These are phyloP conservation scores for Burhinus bistriatus DNA, from an alignment of 2,113 vertebrate genomes.

Conservation along the genomic window DNA sequence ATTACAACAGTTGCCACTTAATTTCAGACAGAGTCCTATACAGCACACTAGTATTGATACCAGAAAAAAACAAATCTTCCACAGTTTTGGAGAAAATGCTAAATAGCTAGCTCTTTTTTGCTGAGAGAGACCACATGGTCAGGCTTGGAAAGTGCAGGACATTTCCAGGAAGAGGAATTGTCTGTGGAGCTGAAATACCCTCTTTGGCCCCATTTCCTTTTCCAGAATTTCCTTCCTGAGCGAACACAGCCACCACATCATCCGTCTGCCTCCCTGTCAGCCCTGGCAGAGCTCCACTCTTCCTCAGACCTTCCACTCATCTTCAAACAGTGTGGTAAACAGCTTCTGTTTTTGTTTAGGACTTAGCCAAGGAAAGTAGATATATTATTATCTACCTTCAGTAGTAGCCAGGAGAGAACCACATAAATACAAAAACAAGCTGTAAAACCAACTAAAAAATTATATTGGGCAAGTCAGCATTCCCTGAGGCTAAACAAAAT, in stretches of 20 bases:
- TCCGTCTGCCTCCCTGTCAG: constrained; percentile 70
- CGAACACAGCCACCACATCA: constrained; percentile 59
- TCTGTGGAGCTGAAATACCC: not conserved
- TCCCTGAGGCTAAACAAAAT: not conserved
- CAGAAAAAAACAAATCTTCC: not conserved
- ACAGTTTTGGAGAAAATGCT: not conserved
- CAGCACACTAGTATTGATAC: not conserved
- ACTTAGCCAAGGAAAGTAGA: constrained; percentile 32
- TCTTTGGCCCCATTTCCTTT: not conserved
- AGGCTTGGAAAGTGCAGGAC: not conserved
- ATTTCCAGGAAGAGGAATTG: not conserved
- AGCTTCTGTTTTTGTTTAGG: constrained; percentile 65
- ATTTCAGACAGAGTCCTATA: not conserved
- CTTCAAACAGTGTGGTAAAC: constrained; percentile 74
- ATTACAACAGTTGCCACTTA: not conserved
- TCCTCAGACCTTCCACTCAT: constrained; percentile 64
- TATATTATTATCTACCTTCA: not conserved
- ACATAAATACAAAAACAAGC: not conserved
- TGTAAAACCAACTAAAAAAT: not conserved
- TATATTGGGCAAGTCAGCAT: not conserved
- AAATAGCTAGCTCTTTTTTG: not conserved
- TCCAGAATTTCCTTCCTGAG: constrained; percentile 49
- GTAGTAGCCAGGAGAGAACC: rapidly evolving
- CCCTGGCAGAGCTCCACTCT: not conserved
- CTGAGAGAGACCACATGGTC: not conserved